Base-by-base conservation (phyloP, 2,888 invertebrate species). In the Arenicola marina region DNA sequence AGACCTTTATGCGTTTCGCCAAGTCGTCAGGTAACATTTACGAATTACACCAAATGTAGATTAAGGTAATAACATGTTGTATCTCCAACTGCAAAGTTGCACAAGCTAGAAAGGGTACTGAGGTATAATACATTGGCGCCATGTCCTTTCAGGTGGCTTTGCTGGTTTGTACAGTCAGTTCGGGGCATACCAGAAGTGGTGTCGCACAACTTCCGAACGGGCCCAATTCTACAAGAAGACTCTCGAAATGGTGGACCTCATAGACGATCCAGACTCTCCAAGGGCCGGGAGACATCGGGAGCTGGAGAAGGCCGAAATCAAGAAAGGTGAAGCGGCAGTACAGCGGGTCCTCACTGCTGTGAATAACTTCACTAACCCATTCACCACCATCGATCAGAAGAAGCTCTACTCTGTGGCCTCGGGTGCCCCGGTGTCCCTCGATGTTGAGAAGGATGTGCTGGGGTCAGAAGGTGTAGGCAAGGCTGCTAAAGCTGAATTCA, bases 1-100 rank as follows among this genome's bases (percentile, higher is more conserved):
- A 64, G 38, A 64, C 66, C 15, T 67, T 67, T 51, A 67, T 62
- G 67, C 18, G 38, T 18, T 56, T 64, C 61, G 63, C 63, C 28
- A 66, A 68, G 51, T 45, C 63, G 11, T n/a, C n/a, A n/a, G n/a
- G n/a, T n/a, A n/a, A n/a, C n/a, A n/a, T n/a, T n/a, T n/a, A n/a
- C n/a, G n/a, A n/a, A n/a, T 59, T 44, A n/a, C n/a, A n/a, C n/a
- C n/a, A n/a, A n/a, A n/a, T n/a, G n/a, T n/a, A n/a, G n/a, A n/a
- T n/a, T n/a, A n/a, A n/a, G n/a, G n/a, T n/a, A n/a, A n/a, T n/a
- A n/a, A n/a, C n/a, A 33, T 51, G 59, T 33, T 63, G 63, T 15
- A n/a, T n/a, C n/a, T n/a, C n/a, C n/a, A n/a, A n/a, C n/a, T n/a
- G n/a, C n/a, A n/a, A n/a, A n/a, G n/a, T n/a, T n/a, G n/a, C n/a